Base-by-base conservation (phyloP, 2,113 vertebrate genomes). In the Trachemys scripta region DNA sequence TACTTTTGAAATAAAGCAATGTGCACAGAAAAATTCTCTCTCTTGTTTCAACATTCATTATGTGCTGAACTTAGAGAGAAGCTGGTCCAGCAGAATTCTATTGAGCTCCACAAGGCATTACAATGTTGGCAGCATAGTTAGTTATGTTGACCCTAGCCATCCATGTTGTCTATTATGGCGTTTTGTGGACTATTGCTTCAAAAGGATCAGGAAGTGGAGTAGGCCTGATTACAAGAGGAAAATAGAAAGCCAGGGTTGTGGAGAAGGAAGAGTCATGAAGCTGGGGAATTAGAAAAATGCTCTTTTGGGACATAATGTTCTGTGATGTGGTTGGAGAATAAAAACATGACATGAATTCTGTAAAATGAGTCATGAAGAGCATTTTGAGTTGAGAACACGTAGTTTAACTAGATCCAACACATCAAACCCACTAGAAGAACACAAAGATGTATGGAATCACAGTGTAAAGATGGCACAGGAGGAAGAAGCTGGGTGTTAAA, bases 41-140 rank as follows among this genome's bases (percentile, higher is more conserved):
- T 22, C 42, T 62, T 57, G 35, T 5, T 94, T 95, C 92, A 95
- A 82, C 12, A 45, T n/a, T 83, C 78, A 83, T 12, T 86, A 95
- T 2, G 91, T 69, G 17, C 16, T 35, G 14, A 69, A 65, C 59
- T 38, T 78, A n/a, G 14, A 65, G 50, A 87, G 27, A 12, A 81
- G 56, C 6, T 82, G 24, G 89, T 14, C 5, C 42, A 87, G 7
- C 11, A 90, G 35, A 24, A 47, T 57, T 83, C 47, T 81, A 7
- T 1, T 56, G 80, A 92, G 11, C 57, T 78, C 38, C 13, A 1
- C n/a, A 45, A 80, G 22, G 6, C 1, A 1, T 53, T 83, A 7
- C 1, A 80, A 6, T 7, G 59, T 2, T 12, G 5, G 16, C 31
- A 89, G 5, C 16, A 78, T 5, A 81, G 19, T 12, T 49, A 59